Conservation (phyloP, 2,888 invertebrate species). For the Cataglyphis altisquamis region DNA sequence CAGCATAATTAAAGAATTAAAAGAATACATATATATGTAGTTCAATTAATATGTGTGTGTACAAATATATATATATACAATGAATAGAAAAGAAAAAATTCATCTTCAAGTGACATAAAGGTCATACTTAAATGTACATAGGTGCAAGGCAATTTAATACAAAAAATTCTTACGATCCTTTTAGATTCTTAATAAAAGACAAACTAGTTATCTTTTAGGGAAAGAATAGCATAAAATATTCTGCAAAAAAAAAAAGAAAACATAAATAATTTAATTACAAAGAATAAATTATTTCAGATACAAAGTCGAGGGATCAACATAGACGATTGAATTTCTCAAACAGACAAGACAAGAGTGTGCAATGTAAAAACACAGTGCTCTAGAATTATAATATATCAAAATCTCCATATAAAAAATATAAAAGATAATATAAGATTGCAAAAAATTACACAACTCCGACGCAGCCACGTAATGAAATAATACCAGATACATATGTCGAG, state of each 20-base stretch:
- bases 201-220: neutral
- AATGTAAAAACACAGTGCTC: neutral
- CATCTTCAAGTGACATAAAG: constrained; percentile 2
- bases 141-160: neutral
- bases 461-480: neutral
- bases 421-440: neutral
- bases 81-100: neutral
- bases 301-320: neutral
- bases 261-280: neutral
- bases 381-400: neutral
- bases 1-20: neutral
- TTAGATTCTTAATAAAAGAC: neutral
- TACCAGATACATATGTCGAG: neutral
- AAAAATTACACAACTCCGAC: neutral
- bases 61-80: neutral
- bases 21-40: neutral
- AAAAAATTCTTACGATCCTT: neutral
- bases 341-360: neutral
- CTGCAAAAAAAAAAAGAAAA: neutral
- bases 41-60: neutral
- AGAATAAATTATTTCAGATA: neutral
- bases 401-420: neutral
- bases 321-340: neutral
- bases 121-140: neutral
- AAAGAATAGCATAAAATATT: neutral